Evolutionary conservation across 2,113 vertebrate species (phyloP), one percentile per base, ranked within the genome.

Genomic region (Gnathonemus longibarbis): DNA sequence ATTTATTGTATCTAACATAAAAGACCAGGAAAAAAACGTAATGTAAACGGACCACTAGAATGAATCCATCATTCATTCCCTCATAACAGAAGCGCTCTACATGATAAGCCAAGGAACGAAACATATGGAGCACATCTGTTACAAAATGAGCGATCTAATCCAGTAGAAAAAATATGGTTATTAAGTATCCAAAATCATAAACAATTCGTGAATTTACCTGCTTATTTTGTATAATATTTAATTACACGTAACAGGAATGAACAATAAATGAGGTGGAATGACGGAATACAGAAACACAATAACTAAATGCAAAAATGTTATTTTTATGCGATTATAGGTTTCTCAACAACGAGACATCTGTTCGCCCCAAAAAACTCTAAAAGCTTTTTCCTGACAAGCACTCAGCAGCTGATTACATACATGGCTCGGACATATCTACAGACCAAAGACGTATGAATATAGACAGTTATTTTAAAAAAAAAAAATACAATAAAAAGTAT

Each of bases 171-270:
- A 94, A 95, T 94, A 95, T 94, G 92, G 94, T 93, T 95, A 94
- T 95, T 93, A 94, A 95, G 95, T 94, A 95, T 95, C 95, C 92
- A 96, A 93, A 93, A 93, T 91, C 92, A 92, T 93, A 88, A 94
- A 95, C 93, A 94, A 95, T 94, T 94, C 92, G 93, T 94, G 92
- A 91, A 94, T 93, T 95, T 94, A 95, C 93, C 35, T 56, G 92
- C 90, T 93, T 92, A 93, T 95, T 94, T 94, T 31, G 4, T 42
- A 77, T 27, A 89, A 35, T 35, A 21, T 50, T 3, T 7, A 35
- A 50, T 27, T 13, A 80, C 35, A n/a, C 58, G 58, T 45, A 70
- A 70, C 31, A 46, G 8, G 9, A n/a, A 48, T n/a, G 5, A 46
- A 53, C 11, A 49, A 46, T 31, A 53, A 35, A 17, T 42, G 19